Conservation (phyloP, 2,888 invertebrate genomes). For the Drosophila subsilvestris region DNA sequence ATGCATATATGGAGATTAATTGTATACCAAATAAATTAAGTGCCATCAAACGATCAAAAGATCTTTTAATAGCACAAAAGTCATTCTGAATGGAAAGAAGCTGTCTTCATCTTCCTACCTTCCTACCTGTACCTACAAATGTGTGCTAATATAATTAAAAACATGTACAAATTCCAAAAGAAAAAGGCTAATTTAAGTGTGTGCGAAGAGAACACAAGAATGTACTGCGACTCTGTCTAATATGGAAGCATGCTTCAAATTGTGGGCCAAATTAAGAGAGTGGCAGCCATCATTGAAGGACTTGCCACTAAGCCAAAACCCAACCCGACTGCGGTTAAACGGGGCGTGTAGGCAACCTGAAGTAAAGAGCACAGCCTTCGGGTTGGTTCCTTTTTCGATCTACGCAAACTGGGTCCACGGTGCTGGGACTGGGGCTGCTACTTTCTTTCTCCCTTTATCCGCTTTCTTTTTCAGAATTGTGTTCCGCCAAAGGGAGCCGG, state of each 20-base stretch:
- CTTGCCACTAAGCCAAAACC: no score
- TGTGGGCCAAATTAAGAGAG: neutral
- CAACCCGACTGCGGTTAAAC: neutral
- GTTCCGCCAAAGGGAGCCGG: neutral
- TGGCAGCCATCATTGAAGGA: neutral
- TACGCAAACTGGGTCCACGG: neutral
- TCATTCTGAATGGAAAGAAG: no score
- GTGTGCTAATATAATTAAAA: no score
- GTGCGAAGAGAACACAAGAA: neutral
- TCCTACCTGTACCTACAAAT: no score
- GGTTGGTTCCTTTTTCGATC: neutral
- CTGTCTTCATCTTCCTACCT: no score
- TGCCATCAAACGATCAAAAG: no score
- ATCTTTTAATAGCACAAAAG: no score
- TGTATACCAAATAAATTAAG: no score
- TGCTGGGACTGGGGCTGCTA: neutral
- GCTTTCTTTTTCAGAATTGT: constrained; percentile 4
- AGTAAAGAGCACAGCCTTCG: neutral
- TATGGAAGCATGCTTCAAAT: neutral
- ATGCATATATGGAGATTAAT: no score
- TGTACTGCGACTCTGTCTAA: neutral
- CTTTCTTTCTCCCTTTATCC: constrained; percentile 4
- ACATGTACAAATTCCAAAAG: no score
- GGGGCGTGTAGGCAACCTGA: neutral
- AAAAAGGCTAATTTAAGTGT: neutral